phyloP scores from a whole-genome alignment of 2,888 invertebrate genomes.

The Amphimallon solstitiale region DNA sequence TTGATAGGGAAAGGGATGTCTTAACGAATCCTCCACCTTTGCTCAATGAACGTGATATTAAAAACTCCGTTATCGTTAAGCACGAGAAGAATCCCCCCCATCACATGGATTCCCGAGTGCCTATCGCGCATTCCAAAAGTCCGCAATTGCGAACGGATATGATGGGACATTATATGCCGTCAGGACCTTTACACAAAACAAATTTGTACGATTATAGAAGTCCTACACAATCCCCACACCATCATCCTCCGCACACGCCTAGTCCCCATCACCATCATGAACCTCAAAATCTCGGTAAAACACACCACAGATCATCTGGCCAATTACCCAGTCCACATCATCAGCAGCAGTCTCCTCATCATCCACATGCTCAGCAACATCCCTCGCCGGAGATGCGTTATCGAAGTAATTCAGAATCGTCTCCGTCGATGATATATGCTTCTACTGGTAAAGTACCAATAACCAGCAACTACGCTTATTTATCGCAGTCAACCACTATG shows the following conservation, averaged over 20 bases:
- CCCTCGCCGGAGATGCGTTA: slow-evolving; percentile 59
- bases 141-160: slow-evolving; percentile 68
- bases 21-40: slow-evolving; percentile 75
- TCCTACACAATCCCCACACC: slow-evolving; percentile 64
- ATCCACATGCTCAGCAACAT: slow-evolving; percentile 60
- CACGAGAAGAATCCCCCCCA: slow-evolving; percentile 73
- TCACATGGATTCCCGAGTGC: slow-evolving; percentile 65
- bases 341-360: slow-evolving; percentile 63
- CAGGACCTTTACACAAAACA: slow-evolving; percentile 50
- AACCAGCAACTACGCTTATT: slow-evolving; percentile 60
- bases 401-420: slow-evolving; percentile 47
- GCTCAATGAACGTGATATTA: slow-evolving; percentile 73
- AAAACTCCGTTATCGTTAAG: slow-evolving; percentile 83
- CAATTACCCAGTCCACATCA: slow-evolving; percentile 65
- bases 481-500: slow-evolving; percentile 65
- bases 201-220: slow-evolving; percentile 61
- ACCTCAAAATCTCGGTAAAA: slow-evolving; percentile 56
- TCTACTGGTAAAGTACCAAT: slow-evolving; percentile 51
- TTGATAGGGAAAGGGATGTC: slow-evolving; percentile 57
- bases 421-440: slow-evolving; percentile 58
- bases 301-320: slow-evolving; percentile 49
- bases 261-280: slow-evolving; percentile 55
- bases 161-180: slow-evolving; percentile 68
- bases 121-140: slow-evolving; percentile 69
- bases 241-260: slow-evolving; percentile 59